Conservation (phyloP, 2,113 vertebrate genomes). For the Falco punctatus region DNA sequence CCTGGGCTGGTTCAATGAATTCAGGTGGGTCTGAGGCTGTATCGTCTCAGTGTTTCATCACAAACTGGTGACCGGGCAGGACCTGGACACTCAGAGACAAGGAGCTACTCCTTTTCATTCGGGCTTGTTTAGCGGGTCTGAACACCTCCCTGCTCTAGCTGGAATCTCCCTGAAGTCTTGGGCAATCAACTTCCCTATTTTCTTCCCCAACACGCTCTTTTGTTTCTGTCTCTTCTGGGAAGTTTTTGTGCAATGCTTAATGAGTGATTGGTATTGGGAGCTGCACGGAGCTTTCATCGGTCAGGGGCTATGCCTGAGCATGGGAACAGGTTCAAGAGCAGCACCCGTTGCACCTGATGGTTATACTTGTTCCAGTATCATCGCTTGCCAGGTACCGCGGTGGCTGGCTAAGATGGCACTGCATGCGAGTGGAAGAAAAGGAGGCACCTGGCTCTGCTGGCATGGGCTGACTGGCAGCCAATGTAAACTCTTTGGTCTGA, state of each 20-base stretch:
- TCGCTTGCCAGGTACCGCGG: neutral
- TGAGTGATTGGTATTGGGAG: neutral
- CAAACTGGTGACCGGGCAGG: neutral
- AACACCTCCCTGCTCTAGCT: neutral
- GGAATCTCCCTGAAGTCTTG: neutral
- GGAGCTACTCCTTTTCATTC: neutral
- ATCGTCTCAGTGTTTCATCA: neutral
- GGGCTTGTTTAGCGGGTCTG: neutral
- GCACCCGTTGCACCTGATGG: rapidly evolving
- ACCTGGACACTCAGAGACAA: neutral
- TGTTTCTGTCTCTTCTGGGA: neutral
- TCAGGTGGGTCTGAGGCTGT: neutral
- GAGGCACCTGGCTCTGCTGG: neutral
- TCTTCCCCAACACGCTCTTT: neutral
- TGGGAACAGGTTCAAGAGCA: neutral
- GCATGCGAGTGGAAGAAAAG: neutral
- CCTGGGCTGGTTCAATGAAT: neutral
- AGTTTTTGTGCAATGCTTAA: neutral
- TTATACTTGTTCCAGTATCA: rapidly evolving
- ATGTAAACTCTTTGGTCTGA: neutral
- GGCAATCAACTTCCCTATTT: neutral
- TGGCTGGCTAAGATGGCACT: neutral
- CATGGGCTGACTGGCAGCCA: neutral
- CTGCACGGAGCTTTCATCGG: neutral
- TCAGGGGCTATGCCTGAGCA: neutral